Conservation (phyloP, 2,797 vertebrate genomes). For the Typhlichthys subterraneus region DNA sequence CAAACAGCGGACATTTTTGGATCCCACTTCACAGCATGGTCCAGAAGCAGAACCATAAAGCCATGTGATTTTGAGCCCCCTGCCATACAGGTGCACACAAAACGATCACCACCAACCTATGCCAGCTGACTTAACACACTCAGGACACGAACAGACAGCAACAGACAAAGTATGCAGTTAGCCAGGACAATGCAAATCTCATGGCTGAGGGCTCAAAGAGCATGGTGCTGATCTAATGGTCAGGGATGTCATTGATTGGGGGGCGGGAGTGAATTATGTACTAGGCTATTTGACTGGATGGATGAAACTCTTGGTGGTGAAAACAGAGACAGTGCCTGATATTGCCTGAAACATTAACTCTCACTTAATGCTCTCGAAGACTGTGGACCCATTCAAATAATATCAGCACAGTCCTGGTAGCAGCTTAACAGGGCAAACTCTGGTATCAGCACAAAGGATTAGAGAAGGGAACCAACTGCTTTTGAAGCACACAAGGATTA, state of each 20-base stretch:
- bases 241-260: conserved; percentile 56
- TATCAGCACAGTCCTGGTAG: conserved; percentile 76
- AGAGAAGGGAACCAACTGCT: conserved; percentile 68
- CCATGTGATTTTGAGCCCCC: conserved; percentile 58
- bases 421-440: conserved; percentile 82
- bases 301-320: conserved; percentile 42
- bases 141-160: conserved; percentile 51
- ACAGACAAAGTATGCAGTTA: conserved; percentile 44
- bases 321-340: conserved; percentile 65
- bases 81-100: conserved; percentile 50
- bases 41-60: conserved; percentile 58
- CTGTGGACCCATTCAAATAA: conserved; percentile 69
- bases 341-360: conserved; percentile 69
- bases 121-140: conserved; percentile 41
- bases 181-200: conserved; percentile 46
- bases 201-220: conserved; percentile 60
- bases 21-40: conserved; percentile 65
- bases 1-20: conserved; percentile 58
- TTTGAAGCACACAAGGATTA: conserved; percentile 67
- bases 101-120: conserved; percentile 19
- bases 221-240: conserved; percentile 56
- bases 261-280: conserved; percentile 60
- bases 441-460: conserved; percentile 76
- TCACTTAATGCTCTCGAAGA: conserved; percentile 58
- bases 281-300: conserved; percentile 51